A percentile compares a stretch with the other conserved stretches of the same genome.
Conservation (phyloP, 2,113 vertebrate genomes). For the Platysternon megacephalum region DNA sequence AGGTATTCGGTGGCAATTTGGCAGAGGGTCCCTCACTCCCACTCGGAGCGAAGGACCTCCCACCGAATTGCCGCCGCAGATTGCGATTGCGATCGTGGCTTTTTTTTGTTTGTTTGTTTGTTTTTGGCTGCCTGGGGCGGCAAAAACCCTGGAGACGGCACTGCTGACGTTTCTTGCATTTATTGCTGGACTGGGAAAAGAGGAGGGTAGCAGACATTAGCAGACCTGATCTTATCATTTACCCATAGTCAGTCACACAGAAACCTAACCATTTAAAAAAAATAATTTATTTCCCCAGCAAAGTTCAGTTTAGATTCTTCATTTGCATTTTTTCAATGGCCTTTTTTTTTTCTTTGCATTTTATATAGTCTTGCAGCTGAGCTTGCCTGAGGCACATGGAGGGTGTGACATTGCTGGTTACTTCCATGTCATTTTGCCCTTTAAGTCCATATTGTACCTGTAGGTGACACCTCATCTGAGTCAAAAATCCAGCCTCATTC, state of each 20-base stretch:
- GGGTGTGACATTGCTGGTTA: background rate
- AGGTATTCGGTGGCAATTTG: too few relatives aligned
- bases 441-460: background rate
- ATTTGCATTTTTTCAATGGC: background rate
- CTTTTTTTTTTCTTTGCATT: background rate
- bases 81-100: too few relatives aligned
- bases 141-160: too few relatives aligned
- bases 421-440: background rate
- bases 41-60: too few relatives aligned
- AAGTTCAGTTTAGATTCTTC: background rate
- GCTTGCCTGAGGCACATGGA: background rate
- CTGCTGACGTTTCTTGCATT: background rate
- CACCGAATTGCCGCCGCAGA: too few relatives aligned
- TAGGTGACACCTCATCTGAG: background rate
- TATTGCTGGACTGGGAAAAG: background rate
- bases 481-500: background rate
- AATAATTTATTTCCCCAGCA: background rate
- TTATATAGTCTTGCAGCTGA: background rate
- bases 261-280: background rate
- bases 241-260: background rate
- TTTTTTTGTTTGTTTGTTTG: too few relatives aligned
- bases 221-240: background rate
- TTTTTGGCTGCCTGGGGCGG: too few relatives aligned
- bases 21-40: too few relatives aligned
- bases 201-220: background rate